Percentiles rank a stretch among this genome's conserved stretches.
Evolutionary conservation across 2,797 vertebrate species (phyloP).

Genomic region (Poecilia velifera): DNA sequence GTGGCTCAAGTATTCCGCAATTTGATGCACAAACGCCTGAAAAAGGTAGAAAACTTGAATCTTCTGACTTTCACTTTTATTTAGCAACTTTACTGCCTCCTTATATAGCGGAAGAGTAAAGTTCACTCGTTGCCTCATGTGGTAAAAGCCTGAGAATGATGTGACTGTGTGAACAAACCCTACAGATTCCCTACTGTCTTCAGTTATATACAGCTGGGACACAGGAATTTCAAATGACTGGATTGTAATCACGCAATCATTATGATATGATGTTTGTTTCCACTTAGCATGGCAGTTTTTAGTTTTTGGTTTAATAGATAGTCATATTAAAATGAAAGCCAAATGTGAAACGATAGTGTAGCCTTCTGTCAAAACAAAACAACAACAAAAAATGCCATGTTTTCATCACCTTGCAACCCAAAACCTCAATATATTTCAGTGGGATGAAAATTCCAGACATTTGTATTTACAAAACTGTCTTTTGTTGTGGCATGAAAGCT

Average conservation of each 20-base stretch:
- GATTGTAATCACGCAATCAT: not conserved
- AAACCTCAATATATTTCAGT: not conserved
- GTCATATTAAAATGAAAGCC: not conserved
- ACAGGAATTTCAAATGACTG: not conserved
- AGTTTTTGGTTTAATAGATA: not conserved
- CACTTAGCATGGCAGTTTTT: not conserved
- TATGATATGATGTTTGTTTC: not conserved
- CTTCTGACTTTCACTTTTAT: not conserved
- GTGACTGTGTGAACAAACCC: slow-evolving; percentile 1
- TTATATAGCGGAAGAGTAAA: not conserved
- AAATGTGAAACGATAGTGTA: not conserved
- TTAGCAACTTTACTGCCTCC: not conserved
- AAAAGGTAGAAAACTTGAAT: slow-evolving; percentile 66
- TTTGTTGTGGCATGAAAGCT: not conserved
- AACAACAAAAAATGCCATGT: not conserved
- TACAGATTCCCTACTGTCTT: slow-evolving; percentile 13
- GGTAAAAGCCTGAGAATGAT: slow-evolving; percentile 4
- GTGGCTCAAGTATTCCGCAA: slow-evolving; percentile 60
- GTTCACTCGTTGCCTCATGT: not conserved
- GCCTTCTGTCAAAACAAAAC: too few species aligned
- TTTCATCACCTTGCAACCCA: not conserved
- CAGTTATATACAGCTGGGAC: not conserved
- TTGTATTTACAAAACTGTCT: not conserved
- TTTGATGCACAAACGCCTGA: slow-evolving; percentile 73
- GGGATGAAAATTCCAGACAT: not conserved